Conservation (phyloP, 2,888 invertebrate species). For the Hybos culiciformis region DNA sequence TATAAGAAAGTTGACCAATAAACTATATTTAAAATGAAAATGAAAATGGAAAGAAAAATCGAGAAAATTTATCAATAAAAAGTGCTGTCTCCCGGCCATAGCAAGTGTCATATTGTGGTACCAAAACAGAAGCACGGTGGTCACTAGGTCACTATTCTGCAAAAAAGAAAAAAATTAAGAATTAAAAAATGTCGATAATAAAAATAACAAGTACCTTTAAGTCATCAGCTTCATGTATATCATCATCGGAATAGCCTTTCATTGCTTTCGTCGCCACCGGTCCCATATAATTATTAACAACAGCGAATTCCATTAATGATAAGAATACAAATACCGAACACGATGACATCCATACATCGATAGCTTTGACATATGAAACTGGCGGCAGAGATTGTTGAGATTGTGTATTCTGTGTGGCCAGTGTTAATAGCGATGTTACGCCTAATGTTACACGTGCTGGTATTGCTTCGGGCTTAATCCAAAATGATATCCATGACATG, state of each 20-base stretch:
- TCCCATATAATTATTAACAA: conserved; percentile 77
- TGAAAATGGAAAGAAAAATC: conserved; percentile 81
- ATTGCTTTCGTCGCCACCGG: conserved; percentile 76
- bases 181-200: conserved; percentile 3
- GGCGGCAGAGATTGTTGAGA: conserved; percentile 80
- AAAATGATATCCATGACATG: conserved; percentile 93
- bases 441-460: conserved; percentile 81
- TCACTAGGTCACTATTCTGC: conserved; percentile 40
- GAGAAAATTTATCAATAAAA: conserved; percentile 74
- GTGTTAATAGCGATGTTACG: conserved; percentile 71
- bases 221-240: conserved; percentile 58
- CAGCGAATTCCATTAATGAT: conserved; percentile 78
- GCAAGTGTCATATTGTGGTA: conserved; percentile 74
- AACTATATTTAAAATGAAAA: conserved; percentile 80
- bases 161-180: conserved; percentile 17
- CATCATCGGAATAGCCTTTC: conserved; percentile 83
- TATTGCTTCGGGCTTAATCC: conserved; percentile 88
- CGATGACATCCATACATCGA: conserved; percentile 87
- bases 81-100: conserved; percentile 65
- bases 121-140: conserved; percentile 48
- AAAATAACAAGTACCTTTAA: conserved; percentile 46
- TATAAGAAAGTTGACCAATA: conserved; percentile 77
- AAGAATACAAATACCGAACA: conserved; percentile 86
- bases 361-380: conserved; percentile 84
- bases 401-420: conserved; percentile 85